Evolutionary conservation across 2,888 invertebrate genomes (phyloP), one percentile per base, ranked within the genome.

Genomic region (Machimus rusticus): DNA sequence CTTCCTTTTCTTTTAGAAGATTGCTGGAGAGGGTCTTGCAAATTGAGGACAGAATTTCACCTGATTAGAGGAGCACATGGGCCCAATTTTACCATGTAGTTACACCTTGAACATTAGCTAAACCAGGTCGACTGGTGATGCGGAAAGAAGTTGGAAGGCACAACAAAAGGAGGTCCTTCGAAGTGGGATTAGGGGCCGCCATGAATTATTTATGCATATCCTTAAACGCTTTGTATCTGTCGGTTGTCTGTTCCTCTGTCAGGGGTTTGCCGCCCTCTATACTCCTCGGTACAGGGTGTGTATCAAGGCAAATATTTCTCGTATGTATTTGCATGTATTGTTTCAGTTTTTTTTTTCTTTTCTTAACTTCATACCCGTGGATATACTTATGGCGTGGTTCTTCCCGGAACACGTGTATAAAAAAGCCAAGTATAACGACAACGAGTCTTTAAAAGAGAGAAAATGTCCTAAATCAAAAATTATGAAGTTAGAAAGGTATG

Each of bases 121-220:
- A 46, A 28, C 79, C 79, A 51, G 51, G 51, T 79, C 51, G 51
- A 14, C 28, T 46, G 31, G 79, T 79, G 51, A 51, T 23, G 23
- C 12, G 66, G 28, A 66, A 55, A 79, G 46, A 79, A 51, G 51
- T 51, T 46, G 16, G 51, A 79, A 51, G 31, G 79, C 9, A 34
- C 34, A 34, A 79, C 43, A 79, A 79, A 79, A 79, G 46, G 14
- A 51, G 51, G 28, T 79, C 23, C 79, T 51, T 46, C 51, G 28
- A 79, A 79, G 79, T 46, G 79, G 16, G 79, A 79, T 79, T 76
- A 31, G 46, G 79, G 79, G 79, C 28, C 51, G 14, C 79, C 51
- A 79, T 79, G 79, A 79, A 79, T 79, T 79, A 79, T 79, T 79
- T 79, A 79, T 79, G 51, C 79, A 79, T 79, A 46, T 79, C 51